These are phyloP conservation scores for Anadara kagoshimensis DNA, from an alignment of 1,140 invertebrate genomes.

Conservation along the genomic window DNA sequence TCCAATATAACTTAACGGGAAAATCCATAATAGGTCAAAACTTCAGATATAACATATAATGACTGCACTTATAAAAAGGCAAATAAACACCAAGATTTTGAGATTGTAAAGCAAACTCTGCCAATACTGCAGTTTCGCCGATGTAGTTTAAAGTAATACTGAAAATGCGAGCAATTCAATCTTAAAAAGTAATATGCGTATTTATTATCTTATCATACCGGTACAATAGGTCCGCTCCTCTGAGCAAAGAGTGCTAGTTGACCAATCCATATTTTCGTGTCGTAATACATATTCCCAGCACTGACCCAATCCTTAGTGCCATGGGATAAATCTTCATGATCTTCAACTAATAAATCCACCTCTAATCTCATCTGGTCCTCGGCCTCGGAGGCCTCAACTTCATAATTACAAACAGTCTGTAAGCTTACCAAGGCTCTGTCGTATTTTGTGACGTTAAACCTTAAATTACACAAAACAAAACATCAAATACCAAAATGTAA, in stretches of 20 bases:
- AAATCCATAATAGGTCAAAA: too few relatives aligned
- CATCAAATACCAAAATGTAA: too few relatives aligned
- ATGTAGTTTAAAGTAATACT: too few relatives aligned
- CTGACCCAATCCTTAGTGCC: conserved; percentile 46
- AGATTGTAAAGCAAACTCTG: too few relatives aligned
- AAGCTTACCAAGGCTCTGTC: conserved; percentile 49
- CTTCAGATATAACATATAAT: too few relatives aligned
- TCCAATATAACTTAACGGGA: too few relatives aligned
- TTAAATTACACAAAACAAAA: conserved; percentile 23
- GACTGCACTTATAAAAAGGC: too few relatives aligned
- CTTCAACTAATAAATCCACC: conserved; percentile 45
- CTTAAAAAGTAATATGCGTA: too few relatives aligned
- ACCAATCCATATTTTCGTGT: conserved; percentile 53
- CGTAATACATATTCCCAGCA: conserved; percentile 48
- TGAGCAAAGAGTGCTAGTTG: conserved; percentile 40
- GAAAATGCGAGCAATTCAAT: too few relatives aligned
- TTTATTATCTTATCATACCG: too few relatives aligned
- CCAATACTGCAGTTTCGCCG: too few relatives aligned
- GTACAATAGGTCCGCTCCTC: conserved; percentile 9
- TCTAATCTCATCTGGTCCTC: conserved; percentile 47
- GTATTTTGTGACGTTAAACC: conserved; percentile 42
- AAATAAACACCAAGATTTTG: too few relatives aligned
- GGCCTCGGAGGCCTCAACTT: conserved; percentile 1
- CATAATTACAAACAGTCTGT: conserved; percentile 51
- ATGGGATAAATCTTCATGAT: conserved; percentile 29